Percentiles rank a stretch among this genome's conserved stretches.
Evolutionary conservation across 1,140 invertebrate species (phyloP).

Genomic region (Eubasilissa regina): DNA sequence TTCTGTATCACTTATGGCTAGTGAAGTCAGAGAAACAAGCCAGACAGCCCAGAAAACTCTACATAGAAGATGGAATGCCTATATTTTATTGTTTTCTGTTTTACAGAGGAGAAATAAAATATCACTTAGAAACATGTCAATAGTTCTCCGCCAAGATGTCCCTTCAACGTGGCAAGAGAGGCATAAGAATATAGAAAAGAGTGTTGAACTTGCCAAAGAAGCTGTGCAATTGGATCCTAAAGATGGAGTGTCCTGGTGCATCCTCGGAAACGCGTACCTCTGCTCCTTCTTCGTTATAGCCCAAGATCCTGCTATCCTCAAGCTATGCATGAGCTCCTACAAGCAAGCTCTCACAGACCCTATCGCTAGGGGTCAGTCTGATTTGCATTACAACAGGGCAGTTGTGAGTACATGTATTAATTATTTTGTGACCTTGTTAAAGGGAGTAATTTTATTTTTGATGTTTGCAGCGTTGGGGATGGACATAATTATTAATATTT

Average conservation of each 20-base stretch:
- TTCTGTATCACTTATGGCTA: too few relatives aligned
- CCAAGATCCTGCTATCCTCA: conserved; percentile 82
- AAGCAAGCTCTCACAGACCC: conserved; percentile 85
- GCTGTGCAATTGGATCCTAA: conserved; percentile 85
- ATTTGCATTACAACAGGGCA: conserved; percentile 90
- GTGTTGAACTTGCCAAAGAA: conserved; percentile 87
- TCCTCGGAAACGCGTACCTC: conserved; percentile 90
- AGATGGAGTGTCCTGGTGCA: conserved; percentile 89
- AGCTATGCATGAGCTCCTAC: conserved; percentile 86
- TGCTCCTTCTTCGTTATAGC: conserved; percentile 84
- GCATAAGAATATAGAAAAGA: conserved; percentile 78
- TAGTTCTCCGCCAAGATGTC: conserved; percentile 83
- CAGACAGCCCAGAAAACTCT: too few relatives aligned
- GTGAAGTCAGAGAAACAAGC: too few relatives aligned
- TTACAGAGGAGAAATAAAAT: conserved; percentile 84
- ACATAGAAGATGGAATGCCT: too few relatives aligned
- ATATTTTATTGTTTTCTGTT: conserved; percentile 25
- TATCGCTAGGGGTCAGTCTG: conserved; percentile 80
- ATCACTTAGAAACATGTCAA: conserved; percentile 87
- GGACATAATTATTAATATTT: too few relatives aligned
- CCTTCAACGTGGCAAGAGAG: conserved; percentile 72
- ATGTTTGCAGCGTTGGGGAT: too few relatives aligned
- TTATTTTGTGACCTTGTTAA: not conserved
- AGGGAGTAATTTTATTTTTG: too few relatives aligned
- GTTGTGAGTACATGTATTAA: conserved; percentile 74